Percentiles rank a stretch among this genome's conserved stretches.
These are phyloP conservation scores for Syndactyla subalaris DNA, from an alignment of 2,797 vertebrate genomes.

Conservation along the genomic window DNA sequence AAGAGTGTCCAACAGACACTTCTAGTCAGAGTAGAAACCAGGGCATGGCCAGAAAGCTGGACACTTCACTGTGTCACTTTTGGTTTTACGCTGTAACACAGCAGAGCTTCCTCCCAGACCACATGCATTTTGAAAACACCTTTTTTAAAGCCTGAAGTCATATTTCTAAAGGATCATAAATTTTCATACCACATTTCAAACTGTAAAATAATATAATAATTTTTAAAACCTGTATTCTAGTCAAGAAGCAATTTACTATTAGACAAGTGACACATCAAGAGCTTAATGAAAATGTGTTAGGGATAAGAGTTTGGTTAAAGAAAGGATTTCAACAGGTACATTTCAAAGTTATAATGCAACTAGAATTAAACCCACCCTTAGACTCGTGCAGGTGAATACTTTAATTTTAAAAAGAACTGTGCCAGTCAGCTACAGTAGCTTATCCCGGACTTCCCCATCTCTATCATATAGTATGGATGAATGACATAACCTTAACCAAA, in stretches of 20 bases:
- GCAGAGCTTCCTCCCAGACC: neutral
- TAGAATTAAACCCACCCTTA: neutral
- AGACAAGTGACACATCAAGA: neutral
- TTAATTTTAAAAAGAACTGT: neutral
- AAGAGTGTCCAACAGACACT: neutral
- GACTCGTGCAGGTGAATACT: neutral
- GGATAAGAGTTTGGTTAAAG: neutral
- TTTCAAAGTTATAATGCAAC: neutral
- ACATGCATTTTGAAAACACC: neutral
- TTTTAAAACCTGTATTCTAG: neutral
- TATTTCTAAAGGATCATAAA: neutral
- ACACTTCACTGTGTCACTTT: neutral
- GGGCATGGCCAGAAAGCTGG: neutral
- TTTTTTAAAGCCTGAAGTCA: neutral
- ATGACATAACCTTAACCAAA: conserved; percentile 28
- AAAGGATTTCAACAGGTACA: neutral
- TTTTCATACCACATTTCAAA: neutral
- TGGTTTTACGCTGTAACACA: neutral
- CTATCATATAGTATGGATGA: neutral
- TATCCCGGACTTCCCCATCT: neutral
- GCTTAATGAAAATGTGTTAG: neutral
- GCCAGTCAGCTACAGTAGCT: neutral
- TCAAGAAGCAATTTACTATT: neutral
- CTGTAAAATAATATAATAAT: neutral
- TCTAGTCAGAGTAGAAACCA: neutral